Percentiles rank a stretch among this genome's conserved stretches.
Evolutionary conservation across 2,888 invertebrate species (phyloP).

Genomic region (Caenorhabditis parvicauda): DNA sequence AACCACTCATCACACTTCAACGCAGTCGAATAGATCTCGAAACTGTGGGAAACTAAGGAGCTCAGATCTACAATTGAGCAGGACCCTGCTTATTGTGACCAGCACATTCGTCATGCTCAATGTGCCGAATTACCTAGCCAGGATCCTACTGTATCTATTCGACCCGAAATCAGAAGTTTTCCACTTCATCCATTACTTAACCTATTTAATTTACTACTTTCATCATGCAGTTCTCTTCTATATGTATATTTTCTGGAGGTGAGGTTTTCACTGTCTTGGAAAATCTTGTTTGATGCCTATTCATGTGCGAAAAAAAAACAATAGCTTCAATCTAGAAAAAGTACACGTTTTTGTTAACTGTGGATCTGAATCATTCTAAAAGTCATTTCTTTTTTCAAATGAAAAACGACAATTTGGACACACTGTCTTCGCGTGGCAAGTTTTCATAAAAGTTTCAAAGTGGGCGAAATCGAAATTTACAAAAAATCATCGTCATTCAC

Average conservation of each 20-base stretch:
- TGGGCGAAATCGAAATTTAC: not conserved
- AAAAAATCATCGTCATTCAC: not conserved
- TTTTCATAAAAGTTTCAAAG: no score
- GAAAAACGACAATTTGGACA: no score
- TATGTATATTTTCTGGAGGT: slow-evolving; percentile 60
- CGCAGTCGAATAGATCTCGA: slow-evolving; percentile 30
- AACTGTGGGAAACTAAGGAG: slow-evolving; percentile 50
- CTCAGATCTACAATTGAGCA: slow-evolving; percentile 57
- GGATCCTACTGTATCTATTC: slow-evolving; percentile 24
- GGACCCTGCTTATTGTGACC: slow-evolving; percentile 60
- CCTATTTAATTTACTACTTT: slow-evolving; percentile 55
- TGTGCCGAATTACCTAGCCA: slow-evolving; percentile 56
- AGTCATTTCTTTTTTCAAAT: no score
- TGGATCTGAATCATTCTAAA: no score
- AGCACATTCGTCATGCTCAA: slow-evolving; percentile 60
- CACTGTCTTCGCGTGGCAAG: no score
- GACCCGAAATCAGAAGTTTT: slow-evolving; percentile 18
- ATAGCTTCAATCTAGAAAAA: no score
- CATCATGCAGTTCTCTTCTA: slow-evolving; percentile 58
- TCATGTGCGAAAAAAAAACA: no score
- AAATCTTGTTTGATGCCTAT: no score
- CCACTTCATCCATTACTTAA: slow-evolving; percentile 32
- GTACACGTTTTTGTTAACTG: no score
- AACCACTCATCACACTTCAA: no score
- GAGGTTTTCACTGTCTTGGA: no score